Base-by-base conservation (phyloP, 2,113 vertebrate genomes). In the Semicossyphus pulcher region DNA sequence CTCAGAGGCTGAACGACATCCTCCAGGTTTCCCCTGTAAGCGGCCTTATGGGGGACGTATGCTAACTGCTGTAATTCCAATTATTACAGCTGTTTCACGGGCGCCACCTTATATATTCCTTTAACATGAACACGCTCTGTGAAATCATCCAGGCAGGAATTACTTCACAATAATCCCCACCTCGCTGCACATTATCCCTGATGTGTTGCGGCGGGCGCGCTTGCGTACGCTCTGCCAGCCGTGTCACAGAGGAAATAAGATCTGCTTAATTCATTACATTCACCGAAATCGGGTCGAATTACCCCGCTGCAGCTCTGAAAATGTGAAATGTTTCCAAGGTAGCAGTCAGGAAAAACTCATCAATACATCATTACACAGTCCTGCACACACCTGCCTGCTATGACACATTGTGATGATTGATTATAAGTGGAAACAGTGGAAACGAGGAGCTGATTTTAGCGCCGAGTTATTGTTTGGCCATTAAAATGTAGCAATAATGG, bases 121-220 rank as follows among this genome's bases (percentile, higher is more conserved):
- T 72, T 37, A 72, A 32, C 41, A 10, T 28, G 34, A 68, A 56
- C 39, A 28, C 0, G 26, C 52, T 56, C 34, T 36, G 56, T 70
- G 73, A 80, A 75, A 56, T 49, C 45, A 61, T 26, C 68, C 54
- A 59, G 54, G 42, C 60, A 57, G 31, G 42, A 65, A 53, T 58
- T 34, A 59, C 73, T 52, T 45, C 3, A 32, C 71, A 21, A 10
- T 78, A 81, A 84, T 72, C 72, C 42, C 23, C 48, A n/a, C 60
- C 60, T 72, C 14, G 31, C 44, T 20, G 76, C 81, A n/a, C 65
- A 28, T 65, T 37, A 66, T 62, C 12, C 52, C 11, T 28, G 70
- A 51, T 7, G 12, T 10, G 37, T 20, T 48, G 54, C 37, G 7
- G 39, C n/a, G n/a, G n/a, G n/a, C n/a, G n/a, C n/a, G 7, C 29